These are phyloP conservation scores for Henicopernis longicauda DNA, from an alignment of 2,113 vertebrate species.

Conservation along the genomic window DNA sequence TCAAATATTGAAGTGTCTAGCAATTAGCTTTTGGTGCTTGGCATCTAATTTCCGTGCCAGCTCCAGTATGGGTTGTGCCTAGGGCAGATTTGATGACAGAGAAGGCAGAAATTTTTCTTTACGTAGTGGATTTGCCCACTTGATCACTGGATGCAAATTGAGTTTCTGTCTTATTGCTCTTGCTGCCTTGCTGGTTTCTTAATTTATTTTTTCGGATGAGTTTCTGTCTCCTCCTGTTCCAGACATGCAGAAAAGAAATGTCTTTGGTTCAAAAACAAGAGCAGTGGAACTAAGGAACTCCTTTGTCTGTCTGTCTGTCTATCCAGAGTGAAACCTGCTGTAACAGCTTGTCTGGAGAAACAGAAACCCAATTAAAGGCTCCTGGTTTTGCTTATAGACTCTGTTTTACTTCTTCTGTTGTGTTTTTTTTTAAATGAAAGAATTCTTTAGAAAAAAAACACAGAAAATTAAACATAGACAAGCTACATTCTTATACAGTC, in stretches of 20 bases:
- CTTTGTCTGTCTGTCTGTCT: not conserved
- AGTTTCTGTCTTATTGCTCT: conserved; percentile 18
- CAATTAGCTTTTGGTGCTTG: not conserved
- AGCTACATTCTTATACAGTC: not conserved
- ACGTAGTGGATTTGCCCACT: not conserved
- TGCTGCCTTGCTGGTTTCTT: not conserved
- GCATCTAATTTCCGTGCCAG: rapidly evolving
- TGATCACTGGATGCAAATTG: conserved; percentile 13
- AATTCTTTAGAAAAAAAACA: not conserved
- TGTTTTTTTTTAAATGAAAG: not conserved
- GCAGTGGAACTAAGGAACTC: not conserved
- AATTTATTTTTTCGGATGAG: not conserved
- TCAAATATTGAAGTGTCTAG: not conserved
- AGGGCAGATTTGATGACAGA: not conserved
- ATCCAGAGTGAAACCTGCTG: not conserved
- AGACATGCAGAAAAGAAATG: not conserved
- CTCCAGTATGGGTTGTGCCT: not conserved
- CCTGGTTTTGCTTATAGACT: not conserved
- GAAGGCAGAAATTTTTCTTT: not conserved
- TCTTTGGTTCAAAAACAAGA: not conserved
- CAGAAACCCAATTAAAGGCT: not conserved
- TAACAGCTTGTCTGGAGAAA: not conserved
- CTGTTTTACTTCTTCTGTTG: not conserved
- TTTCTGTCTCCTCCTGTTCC: not conserved
- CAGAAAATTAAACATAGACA: not conserved